Conservation (phyloP, 1,140 invertebrate species). For the Trinorchestia longiramus region DNA sequence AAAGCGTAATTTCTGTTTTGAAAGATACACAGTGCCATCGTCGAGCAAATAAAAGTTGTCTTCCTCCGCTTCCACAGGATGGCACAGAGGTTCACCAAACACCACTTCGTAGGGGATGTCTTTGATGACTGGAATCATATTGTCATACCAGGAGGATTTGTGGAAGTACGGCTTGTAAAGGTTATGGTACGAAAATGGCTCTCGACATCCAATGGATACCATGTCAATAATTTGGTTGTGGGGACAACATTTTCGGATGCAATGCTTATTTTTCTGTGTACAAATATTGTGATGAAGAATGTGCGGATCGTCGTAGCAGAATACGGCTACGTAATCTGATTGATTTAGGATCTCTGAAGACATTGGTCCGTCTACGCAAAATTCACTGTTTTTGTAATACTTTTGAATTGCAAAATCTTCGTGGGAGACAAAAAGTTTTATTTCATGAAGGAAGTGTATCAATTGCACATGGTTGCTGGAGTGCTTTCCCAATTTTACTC, state of each 20-base stretch:
- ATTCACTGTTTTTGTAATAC: conserved; percentile 15
- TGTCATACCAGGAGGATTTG: conserved; percentile 31
- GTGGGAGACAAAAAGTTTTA: conserved; percentile 10
- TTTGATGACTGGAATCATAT: conserved; percentile 31
- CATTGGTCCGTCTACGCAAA: conserved; percentile 6
- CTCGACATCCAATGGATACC: not conserved
- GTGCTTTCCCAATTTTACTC: not conserved
- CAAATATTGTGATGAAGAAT: conserved; percentile 25
- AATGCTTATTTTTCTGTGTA: conserved; percentile 19
- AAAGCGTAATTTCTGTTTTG: not conserved
- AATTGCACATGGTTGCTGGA: not conserved
- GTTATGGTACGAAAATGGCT: not conserved
- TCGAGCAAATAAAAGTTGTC: conserved; percentile 32
- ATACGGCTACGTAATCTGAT: not conserved
- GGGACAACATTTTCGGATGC: conserved; percentile 56
- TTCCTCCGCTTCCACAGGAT: not conserved
- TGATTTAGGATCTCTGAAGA: not conserved
- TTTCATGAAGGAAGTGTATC: conserved; percentile 12
- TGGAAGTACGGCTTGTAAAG: not conserved
- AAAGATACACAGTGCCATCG: conserved; percentile 21
- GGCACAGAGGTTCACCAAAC: conserved; percentile 28
- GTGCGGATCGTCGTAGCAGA: conserved; percentile 55
- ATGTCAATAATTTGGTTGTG: conserved; percentile 42
- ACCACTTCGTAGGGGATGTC: conserved; percentile 39
- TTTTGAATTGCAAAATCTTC: not conserved